Conservation (phyloP, 2,888 invertebrate genomes). For the Melinopterus prodromus region DNA sequence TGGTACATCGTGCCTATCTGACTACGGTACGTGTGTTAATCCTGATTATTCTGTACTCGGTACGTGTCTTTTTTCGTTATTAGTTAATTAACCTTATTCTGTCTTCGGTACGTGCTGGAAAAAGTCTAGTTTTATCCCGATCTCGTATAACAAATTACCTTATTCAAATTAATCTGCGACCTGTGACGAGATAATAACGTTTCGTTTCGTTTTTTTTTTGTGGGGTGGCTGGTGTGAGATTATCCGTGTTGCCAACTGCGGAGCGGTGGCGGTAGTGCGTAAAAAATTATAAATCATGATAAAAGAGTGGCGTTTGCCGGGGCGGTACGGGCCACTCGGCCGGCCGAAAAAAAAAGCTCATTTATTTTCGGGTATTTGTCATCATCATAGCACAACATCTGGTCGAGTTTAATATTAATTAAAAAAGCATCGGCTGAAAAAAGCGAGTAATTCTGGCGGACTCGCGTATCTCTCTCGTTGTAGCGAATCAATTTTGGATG, state of each 20-base stretch:
- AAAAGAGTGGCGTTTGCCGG: neutral
- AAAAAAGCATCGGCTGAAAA: neutral
- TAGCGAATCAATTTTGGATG: neutral
- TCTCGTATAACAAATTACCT: too few species aligned
- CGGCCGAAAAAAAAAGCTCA: neutral
- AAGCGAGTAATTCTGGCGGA: neutral
- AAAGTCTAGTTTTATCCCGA: too few species aligned
- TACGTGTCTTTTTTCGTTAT: neutral
- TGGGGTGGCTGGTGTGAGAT: neutral
- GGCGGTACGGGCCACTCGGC: neutral
- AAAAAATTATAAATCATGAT: neutral
- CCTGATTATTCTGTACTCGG: neutral
- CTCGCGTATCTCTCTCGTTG: neutral
- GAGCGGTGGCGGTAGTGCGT: neutral
- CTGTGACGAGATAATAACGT: neutral
- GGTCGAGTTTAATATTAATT: neutral
- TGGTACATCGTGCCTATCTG: too few species aligned
- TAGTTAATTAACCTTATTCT: too few species aligned
- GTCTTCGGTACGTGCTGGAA: too few species aligned
- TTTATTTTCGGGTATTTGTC: slow-evolving; percentile 4
- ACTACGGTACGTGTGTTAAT: neutral
- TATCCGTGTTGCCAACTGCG: too few species aligned
- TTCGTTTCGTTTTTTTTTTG: neutral
- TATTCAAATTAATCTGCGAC: neutral
- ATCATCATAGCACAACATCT: neutral